Evolutionary conservation across 2,797 vertebrate species (phyloP).

Genomic region (Acipenser transmontanus): DNA sequence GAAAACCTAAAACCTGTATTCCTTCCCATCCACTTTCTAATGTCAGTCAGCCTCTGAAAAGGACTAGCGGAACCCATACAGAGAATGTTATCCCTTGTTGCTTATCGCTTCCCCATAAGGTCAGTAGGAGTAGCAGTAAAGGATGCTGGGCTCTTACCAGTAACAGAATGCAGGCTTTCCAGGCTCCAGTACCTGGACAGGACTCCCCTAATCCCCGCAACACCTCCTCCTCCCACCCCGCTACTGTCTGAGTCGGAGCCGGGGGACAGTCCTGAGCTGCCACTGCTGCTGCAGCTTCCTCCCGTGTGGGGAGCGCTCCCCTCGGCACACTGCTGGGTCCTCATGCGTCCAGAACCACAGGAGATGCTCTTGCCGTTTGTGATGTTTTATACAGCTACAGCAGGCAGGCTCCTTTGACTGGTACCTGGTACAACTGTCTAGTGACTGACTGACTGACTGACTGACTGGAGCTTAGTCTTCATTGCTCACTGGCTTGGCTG

Average conservation of each 20-base stretch:
- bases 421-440: slow-evolving; percentile 35
- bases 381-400: not conserved
- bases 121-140: not conserved
- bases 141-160: slow-evolving; percentile 62
- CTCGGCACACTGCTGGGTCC: slow-evolving; percentile 80
- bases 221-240: slow-evolving; percentile 56
- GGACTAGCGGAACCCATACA: no score
- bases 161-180: slow-evolving; percentile 89
- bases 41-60: no score
- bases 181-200: slow-evolving; percentile 88
- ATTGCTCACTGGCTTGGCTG: slow-evolving; percentile 17
- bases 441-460: slow-evolving; percentile 30
- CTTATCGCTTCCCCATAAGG: no score
- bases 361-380: slow-evolving; percentile 2
- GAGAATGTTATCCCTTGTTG: no score
- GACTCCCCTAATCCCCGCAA: slow-evolving; percentile 70
- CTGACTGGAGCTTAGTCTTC: slow-evolving; percentile 20
- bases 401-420: slow-evolving; percentile 22
- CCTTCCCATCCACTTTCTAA: no score
- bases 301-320: slow-evolving; percentile 71
- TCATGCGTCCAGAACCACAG: slow-evolving; percentile 47
- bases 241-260: slow-evolving; percentile 84
- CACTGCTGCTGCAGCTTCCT: slow-evolving; percentile 72
- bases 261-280: slow-evolving; percentile 76
- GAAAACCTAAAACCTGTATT: no score